These are phyloP conservation scores for Morone chrysops DNA, from an alignment of 2,113 vertebrate genomes.

Conservation along the genomic window DNA sequence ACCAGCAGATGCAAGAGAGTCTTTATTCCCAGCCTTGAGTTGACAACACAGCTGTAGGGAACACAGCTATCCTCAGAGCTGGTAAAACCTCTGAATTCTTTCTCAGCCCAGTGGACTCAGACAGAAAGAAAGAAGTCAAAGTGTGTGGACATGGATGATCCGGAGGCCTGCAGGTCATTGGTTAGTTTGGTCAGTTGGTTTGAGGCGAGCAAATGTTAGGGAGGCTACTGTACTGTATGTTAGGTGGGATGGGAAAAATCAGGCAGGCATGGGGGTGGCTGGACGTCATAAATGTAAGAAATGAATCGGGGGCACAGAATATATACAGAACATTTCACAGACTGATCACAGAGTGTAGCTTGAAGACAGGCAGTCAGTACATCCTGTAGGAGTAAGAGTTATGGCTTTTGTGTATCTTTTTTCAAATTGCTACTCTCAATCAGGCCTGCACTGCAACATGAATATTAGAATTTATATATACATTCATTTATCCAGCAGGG, in stretches of 20 bases:
- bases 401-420: conserved; percentile 7
- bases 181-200: conserved; percentile 57
- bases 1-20: conserved; percentile 39
- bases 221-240: conserved; percentile 44
- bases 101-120: conserved; percentile 63
- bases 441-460: conserved; percentile 21
- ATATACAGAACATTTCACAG: conserved; percentile 31
- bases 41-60: conserved; percentile 69
- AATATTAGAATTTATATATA: background rate
- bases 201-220: conserved; percentile 53
- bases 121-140: conserved; percentile 79
- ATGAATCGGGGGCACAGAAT: conserved; percentile 21
- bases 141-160: conserved; percentile 65
- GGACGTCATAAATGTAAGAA: conserved; percentile 34
- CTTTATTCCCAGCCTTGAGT: conserved; percentile 48
- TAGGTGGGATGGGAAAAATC: conserved; percentile 68
- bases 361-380: conserved; percentile 33
- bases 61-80: conserved; percentile 64
- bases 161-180: conserved; percentile 39
- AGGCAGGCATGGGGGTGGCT: conserved; percentile 45
- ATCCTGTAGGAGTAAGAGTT: conserved; percentile 63
- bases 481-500: background rate
- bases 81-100: conserved; percentile 83
- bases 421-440: conserved; percentile 55
- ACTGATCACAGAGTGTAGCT: conserved; percentile 22